Conservation (phyloP, 1,140 invertebrate genomes). For the Hypothenemus hampei region DNA sequence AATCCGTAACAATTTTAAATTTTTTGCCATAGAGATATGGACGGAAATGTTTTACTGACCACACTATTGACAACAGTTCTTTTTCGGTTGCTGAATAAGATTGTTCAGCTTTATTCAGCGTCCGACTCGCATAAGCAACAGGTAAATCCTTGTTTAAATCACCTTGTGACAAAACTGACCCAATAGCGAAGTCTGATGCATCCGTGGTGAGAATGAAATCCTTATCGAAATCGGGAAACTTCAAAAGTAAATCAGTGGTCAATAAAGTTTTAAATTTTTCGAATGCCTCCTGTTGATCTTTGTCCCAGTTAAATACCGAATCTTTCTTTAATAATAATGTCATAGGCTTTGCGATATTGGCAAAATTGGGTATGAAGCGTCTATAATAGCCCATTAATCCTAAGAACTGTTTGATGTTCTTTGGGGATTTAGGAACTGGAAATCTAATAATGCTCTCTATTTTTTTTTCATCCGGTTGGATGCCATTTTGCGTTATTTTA, state of each 20-base stretch:
- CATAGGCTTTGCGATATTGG: conserved; percentile 31
- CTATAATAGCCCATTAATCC: conserved; percentile 37
- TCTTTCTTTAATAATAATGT: conserved; percentile 31
- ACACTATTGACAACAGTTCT: conserved; percentile 43
- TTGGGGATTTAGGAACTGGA: conserved; percentile 28
- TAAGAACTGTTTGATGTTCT: conserved; percentile 35
- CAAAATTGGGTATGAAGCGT: conserved; percentile 33
- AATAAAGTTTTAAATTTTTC: conserved; percentile 25
- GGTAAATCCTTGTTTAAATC: conserved; percentile 30
- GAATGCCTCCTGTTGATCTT: conserved; percentile 22
- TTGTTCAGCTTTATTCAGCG: conserved; percentile 34
- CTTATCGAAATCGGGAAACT: conserved; percentile 41
- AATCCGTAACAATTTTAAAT: conserved; percentile 35
- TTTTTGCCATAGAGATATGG: conserved; percentile 41
- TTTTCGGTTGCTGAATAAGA: conserved; percentile 38
- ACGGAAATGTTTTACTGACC: conserved; percentile 45
- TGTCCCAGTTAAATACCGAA: conserved; percentile 25
- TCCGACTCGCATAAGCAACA: conserved; percentile 36
- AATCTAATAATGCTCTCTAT: conserved; percentile 31
- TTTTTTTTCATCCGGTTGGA: conserved; percentile 35
- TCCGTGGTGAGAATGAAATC: conserved; percentile 42
- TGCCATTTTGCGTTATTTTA: conserved; percentile 29
- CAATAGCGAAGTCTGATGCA: conserved; percentile 37
- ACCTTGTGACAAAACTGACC: conserved; percentile 38
- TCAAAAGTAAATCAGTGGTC: conserved; percentile 23